phyloP scores from a whole-genome alignment of 2,113 vertebrate species.

The Apteryx owenii region DNA sequence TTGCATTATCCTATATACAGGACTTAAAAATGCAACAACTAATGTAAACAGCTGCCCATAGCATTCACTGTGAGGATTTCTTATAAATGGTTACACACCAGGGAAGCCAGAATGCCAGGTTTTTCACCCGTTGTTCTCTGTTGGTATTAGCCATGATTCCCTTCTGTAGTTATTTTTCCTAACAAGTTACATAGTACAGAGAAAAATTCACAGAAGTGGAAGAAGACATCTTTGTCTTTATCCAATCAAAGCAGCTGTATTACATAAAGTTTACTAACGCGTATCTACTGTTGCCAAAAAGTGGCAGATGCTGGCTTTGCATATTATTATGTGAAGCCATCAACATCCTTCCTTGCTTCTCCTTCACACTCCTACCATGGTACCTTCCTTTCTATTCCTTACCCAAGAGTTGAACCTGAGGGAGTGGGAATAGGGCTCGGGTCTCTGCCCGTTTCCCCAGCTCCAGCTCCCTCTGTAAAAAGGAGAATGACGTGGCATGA shows the following conservation, averaged over 20 bases:
- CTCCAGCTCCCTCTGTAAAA: neutral
- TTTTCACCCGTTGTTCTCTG: neutral
- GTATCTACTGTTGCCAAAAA: neutral
- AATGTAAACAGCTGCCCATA: neutral
- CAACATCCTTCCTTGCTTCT: neutral
- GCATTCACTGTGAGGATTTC: neutral
- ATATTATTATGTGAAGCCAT: neutral
- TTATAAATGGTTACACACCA: neutral
- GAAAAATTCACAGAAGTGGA: neutral
- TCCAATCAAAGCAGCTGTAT: fast-evolving
- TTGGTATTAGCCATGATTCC: neutral
- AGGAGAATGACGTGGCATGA: fast-evolving
- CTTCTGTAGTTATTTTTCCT: neutral
- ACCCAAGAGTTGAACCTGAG: fast-evolving
- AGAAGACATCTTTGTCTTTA: neutral
- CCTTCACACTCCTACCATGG: fast-evolving
- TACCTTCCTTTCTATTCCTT: fast-evolving
- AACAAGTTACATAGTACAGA: neutral
- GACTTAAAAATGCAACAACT: neutral
- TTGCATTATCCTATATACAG: neutral
- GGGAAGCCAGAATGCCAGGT: neutral
- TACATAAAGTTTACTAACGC: neutral
- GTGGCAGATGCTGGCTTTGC: neutral
- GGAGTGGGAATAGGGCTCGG: fast-evolving
- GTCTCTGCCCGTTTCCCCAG: neutral